Base-by-base conservation (phyloP, 37 sponge, comb jelly and placozoan species). In the Geodia barretti region DNA sequence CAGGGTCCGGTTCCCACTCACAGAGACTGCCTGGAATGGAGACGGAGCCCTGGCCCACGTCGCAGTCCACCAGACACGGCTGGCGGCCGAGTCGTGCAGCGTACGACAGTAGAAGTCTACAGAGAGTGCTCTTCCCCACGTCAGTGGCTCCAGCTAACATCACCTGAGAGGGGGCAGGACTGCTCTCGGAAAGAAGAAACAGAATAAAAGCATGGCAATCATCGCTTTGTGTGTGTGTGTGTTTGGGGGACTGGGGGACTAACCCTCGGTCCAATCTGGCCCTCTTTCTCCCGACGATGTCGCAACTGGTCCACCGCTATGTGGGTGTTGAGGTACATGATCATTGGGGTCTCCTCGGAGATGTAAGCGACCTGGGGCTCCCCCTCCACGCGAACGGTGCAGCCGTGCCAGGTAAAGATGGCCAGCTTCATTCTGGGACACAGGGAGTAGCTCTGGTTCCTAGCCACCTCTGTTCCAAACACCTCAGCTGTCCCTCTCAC, bases 71-170 rank as follows among this genome's bases (percentile, higher is more conserved):
- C 39, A 79, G 82, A 20, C 88, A 79, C 8, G 96, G 98, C 72
- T 89, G 85, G 37, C 92, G 79, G 62, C 73, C 81, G 90, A 87
- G 83, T 68, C 94, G 73, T 19, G 88, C 86, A 1, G 96, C 94
- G 76, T 95, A 98, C 82, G 91, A 93, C 34, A 91, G 86, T 20
- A 98, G 79, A 17, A 93, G 47, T 28, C 86, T 74, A 60, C 96
- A 93, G 25, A 98, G 68, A 32, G 94, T 95, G 65, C 88, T 86
- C 93, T 98, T 98, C 19, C 98, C 98, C 36, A 98, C 98, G 70
- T 98, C 98, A 38, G 70, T 71, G 58, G 95, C 89, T 3, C 98
- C 98, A 40, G 81, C 90, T 47, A 96, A 84, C 70, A 96, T 60
- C 42, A 96, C 91, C 92, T 92, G 68, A 7, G n/a, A n/a, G n/a